These are phyloP conservation scores for Cromileptes altivelis DNA, from an alignment of 2,113 vertebrate species.

Conservation along the genomic window DNA sequence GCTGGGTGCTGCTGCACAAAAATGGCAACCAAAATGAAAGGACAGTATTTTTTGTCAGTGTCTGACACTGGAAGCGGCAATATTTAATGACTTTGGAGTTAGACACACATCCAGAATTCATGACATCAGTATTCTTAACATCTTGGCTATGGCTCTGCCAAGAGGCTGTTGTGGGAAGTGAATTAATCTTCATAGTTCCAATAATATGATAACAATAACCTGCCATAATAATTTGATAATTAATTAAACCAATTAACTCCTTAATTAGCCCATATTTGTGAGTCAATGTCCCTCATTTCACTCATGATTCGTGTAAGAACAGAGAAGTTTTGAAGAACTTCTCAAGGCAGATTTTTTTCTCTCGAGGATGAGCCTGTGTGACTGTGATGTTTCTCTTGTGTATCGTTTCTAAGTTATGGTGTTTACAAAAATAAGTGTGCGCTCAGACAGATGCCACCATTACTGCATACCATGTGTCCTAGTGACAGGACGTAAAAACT, in stretches of 20 bases:
- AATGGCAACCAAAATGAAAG: too few relatives aligned
- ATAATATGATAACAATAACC: background rate
- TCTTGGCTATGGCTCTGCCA: too few relatives aligned
- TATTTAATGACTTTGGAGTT: too few relatives aligned
- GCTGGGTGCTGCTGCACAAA: too few relatives aligned
- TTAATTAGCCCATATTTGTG: background rate
- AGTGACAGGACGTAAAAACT: conserved; percentile 11
- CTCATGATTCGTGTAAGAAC: too few relatives aligned
- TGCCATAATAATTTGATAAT: background rate
- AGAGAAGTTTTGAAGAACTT: background rate
- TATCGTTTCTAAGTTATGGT: background rate
- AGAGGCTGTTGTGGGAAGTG: too few relatives aligned
- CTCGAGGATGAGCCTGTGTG: background rate
- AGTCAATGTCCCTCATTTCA: background rate
- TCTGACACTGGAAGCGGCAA: too few relatives aligned
- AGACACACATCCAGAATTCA: too few relatives aligned
- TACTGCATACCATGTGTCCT: conserved; percentile 34
- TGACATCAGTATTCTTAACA: too few relatives aligned
- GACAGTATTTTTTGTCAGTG: too few relatives aligned
- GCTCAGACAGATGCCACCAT: conserved; percentile 21
- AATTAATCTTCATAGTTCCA: too few relatives aligned
- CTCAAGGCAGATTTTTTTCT: background rate
- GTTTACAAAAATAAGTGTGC: conserved; percentile 8
- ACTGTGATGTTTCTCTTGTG: background rate
- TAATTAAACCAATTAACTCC: background rate